Conservation (phyloP, 2,888 invertebrate species). For the Nephrotoma guestfalica region DNA sequence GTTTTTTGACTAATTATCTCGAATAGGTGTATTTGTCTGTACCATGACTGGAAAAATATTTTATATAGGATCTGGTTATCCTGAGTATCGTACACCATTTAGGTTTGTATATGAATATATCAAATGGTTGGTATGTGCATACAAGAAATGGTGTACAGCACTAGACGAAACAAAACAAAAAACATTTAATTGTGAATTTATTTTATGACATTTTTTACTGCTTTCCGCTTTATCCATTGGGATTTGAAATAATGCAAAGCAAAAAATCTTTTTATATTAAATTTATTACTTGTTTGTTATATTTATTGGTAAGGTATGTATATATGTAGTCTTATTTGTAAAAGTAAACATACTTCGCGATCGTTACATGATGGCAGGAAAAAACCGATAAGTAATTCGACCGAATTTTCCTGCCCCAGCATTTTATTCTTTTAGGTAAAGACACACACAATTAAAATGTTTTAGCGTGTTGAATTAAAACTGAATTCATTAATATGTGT, state of each 20-base stretch:
- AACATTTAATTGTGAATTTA: background rate
- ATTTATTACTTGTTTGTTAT: background rate
- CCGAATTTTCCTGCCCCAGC: too few relatives aligned
- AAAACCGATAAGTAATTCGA: too few relatives aligned
- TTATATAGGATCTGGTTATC: background rate
- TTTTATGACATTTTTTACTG: background rate
- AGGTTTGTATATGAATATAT: too few relatives aligned
- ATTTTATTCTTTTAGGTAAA: too few relatives aligned
- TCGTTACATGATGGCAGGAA: too few relatives aligned
- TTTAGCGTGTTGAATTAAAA: too few relatives aligned
- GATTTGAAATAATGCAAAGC: background rate
- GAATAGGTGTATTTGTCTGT: background rate
- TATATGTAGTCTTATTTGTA: too few relatives aligned
- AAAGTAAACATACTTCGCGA: too few relatives aligned
- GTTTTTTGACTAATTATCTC: background rate
- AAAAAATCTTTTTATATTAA: background rate
- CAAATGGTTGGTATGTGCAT: background rate
- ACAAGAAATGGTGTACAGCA: background rate
- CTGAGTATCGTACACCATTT: background rate
- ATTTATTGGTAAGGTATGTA: background rate
- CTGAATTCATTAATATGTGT: too few relatives aligned
- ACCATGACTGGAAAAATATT: background rate
- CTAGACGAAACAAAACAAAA: background rate
- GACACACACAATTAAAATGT: too few relatives aligned
- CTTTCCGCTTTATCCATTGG: background rate